Conservation (phyloP, 2,113 vertebrate genomes). For the Hypanus sabinus region DNA sequence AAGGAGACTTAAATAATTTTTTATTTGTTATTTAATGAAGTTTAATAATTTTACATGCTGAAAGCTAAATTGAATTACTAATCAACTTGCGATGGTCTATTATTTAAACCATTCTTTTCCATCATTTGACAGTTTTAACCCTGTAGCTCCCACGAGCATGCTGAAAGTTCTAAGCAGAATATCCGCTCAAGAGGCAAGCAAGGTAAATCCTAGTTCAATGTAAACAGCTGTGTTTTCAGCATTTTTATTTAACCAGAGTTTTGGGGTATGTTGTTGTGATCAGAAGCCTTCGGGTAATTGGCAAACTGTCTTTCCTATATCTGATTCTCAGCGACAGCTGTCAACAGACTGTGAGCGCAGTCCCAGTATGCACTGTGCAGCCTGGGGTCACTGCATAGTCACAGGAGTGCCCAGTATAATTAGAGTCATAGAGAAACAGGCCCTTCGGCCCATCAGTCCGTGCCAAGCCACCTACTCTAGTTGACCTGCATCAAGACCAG, state of each 20-base stretch:
- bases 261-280: neutral
- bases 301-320: neutral
- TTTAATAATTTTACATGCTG: neutral
- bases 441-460: too few relatives aligned
- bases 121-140: conserved; percentile 78
- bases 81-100: neutral
- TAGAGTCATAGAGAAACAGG: too few relatives aligned
- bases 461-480: too few relatives aligned
- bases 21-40: neutral
- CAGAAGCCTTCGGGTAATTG: neutral
- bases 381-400: neutral
- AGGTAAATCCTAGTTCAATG: conserved; percentile 57
- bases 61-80: conserved; percentile 15
- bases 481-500: too few relatives aligned
- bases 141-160: conserved; percentile 83
- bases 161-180: conserved; percentile 81
- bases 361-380: neutral
- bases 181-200: conserved; percentile 61
- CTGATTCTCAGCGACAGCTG: neutral
- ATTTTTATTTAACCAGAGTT: neutral
- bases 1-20: neutral
- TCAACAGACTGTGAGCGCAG: neutral
- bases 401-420: neutral
- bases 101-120: conserved; percentile 38
- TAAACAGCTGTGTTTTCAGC: neutral